These are phyloP conservation scores for Antheraea assamensis DNA, from an alignment of 2,888 invertebrate genomes.

Conservation along the genomic window DNA sequence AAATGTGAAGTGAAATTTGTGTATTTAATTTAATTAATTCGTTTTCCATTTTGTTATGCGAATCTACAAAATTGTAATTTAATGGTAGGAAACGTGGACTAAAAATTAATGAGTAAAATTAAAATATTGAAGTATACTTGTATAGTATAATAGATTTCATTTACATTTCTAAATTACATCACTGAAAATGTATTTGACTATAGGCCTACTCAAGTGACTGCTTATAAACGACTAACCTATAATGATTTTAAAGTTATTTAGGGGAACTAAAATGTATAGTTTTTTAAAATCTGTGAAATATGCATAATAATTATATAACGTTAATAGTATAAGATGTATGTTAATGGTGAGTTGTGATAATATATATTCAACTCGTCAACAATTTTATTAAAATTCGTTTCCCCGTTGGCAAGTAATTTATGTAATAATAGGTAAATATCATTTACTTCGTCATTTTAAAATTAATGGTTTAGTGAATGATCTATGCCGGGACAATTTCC, in stretches of 20 bases:
- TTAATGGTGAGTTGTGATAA: not conserved
- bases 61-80: not conserved
- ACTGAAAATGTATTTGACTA: not conserved
- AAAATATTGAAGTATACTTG: not conserved
- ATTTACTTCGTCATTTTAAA: not conserved
- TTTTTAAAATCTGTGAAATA: no score
- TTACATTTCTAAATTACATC: not conserved
- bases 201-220: not conserved
- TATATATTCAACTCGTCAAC: not conserved
- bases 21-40: not conserved
- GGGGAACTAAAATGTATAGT: no score
- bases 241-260: no score
- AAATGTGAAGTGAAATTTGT: not conserved
- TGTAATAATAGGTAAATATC: not conserved
- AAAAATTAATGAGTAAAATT: not conserved
- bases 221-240: no score
- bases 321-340: no score
- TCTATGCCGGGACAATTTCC: not conserved
- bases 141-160: not conserved
- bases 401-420: not conserved
- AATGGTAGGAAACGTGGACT: not conserved
- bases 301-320: no score
- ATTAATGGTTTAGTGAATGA: not conserved
- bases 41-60: not conserved
- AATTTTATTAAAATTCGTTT: not conserved